phyloP scores from a whole-genome alignment of 1,140 invertebrate genomes.

The Leucophenga varia region DNA sequence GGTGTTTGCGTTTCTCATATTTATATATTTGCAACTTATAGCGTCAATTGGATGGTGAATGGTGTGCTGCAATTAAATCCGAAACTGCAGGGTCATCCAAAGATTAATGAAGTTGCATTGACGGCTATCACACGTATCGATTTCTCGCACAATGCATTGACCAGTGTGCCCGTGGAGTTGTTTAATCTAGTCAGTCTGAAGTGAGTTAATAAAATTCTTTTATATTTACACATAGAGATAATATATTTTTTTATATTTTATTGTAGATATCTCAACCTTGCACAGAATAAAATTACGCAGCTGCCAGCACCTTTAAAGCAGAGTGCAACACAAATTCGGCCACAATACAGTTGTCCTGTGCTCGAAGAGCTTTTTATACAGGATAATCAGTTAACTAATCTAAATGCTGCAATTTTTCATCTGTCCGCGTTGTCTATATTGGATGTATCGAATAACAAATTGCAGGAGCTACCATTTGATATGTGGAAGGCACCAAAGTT shows the following conservation, averaged over 20 bases:
- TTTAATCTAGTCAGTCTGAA: conserved; percentile 76
- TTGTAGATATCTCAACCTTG: conserved; percentile 77
- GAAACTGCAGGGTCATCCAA: conserved; percentile 71
- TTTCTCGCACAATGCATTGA: conserved; percentile 87
- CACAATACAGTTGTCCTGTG: conserved; percentile 70
- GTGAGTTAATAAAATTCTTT: conserved; percentile 24
- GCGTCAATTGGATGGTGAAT: conserved; percentile 80
- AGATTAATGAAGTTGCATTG: conserved; percentile 72
- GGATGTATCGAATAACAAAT: conserved; percentile 92
- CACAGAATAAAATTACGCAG: conserved; percentile 82
- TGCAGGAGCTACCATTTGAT: conserved; percentile 80
- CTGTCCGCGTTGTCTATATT: conserved; percentile 79
- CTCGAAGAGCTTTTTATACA: conserved; percentile 88
- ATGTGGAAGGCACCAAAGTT: conserved; percentile 90
- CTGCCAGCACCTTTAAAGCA: conserved; percentile 17
- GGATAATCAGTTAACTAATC: conserved; percentile 80
- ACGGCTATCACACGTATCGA: conserved; percentile 92
- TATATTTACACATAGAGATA: no score
- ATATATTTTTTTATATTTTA: background rate
- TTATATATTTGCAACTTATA: conserved; percentile 27
- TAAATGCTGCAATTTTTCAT: conserved; percentile 80
- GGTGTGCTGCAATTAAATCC: conserved; percentile 84
- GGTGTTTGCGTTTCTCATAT: no score
- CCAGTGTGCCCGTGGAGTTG: conserved; percentile 75
- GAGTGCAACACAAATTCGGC: conserved; percentile 16